Base-by-base conservation (phyloP, 2,888 invertebrate species). In the Sinopyrophorus schimmeli region DNA sequence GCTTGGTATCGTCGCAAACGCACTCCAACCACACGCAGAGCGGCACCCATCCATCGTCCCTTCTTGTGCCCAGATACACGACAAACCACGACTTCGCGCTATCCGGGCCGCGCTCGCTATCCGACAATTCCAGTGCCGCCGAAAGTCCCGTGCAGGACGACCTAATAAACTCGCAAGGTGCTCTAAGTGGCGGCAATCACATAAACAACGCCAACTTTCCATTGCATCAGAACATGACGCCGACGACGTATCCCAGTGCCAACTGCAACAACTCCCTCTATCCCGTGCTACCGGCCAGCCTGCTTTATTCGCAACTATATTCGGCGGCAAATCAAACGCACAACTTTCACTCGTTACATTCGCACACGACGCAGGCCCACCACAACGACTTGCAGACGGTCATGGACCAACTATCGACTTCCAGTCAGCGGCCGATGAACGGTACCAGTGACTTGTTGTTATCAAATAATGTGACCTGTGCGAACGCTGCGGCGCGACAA, bases 81-180 rank as follows among this genome's bases (percentile, higher is more conserved):
- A 73, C 79, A 64, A 81, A 86, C 70, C 67, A 76, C 49, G 81
- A 89, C 67, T 84, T 87, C 74, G 77, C 83, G 59, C 76, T 83
- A 56, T 77, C 81, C 43, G 83, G 85, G 1, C 89, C 90, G 0
- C 77, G 90, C 26, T 89, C 89, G 7, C 74, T 90, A 16, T 89
- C 89, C 60, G 90, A 89, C 69, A 85, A 87, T 67, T 89, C 89
- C 23, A 89, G 89, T 20, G 86, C 89, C 53, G 88, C 89, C 2
- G 89, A 89, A 66, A 88, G 88, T 21, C 89, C 89, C 1, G 88
- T 89, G 9, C 89, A 89, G 74, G 88, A 88, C 65, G 88, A 89
- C 61, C 72, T 86, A 2, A 76, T 85, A 21, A 80, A 82, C 1
- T 80, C 83, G 3, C 85, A 84, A 63, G 81, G 82, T 2, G 79